Conservation (phyloP, 2,797 vertebrate genomes). For the Gadopsis bispinosus region DNA sequence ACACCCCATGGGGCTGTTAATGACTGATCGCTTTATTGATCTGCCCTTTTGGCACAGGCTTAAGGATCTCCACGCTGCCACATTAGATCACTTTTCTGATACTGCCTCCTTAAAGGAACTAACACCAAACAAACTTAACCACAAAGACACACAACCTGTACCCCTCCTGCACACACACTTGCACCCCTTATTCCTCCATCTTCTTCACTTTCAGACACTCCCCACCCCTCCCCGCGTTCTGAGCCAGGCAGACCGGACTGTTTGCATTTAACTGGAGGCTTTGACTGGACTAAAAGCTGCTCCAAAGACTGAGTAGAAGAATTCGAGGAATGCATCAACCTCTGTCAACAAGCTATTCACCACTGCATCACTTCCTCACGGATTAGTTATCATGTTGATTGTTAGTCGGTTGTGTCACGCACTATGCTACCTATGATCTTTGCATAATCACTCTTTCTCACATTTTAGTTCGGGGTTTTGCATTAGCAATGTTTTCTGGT, state of each 20-base stretch:
- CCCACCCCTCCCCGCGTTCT: slow-evolving; percentile 63
- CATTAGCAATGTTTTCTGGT: slow-evolving; percentile 41
- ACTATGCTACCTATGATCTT: slow-evolving; percentile 61
- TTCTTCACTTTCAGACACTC: background rate
- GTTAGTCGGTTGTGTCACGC: slow-evolving; percentile 46
- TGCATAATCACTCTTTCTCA: slow-evolving; percentile 64
- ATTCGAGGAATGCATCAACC: slow-evolving; percentile 33
- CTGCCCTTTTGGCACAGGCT: slow-evolving; percentile 25
- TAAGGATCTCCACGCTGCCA: slow-evolving; percentile 21
- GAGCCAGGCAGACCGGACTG: slow-evolving; percentile 67
- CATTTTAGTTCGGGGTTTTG: slow-evolving; percentile 59
- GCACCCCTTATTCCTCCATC: background rate
- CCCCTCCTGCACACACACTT: slow-evolving; percentile 23
- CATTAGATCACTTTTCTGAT: slow-evolving; percentile 40
- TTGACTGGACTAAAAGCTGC: slow-evolving; percentile 48
- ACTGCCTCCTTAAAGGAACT: slow-evolving; percentile 58
- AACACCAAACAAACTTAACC: slow-evolving; percentile 58
- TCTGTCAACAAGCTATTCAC: slow-evolving; percentile 49
- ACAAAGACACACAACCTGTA: slow-evolving; percentile 44
- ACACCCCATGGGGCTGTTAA: slow-evolving; percentile 50
- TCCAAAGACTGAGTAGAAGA: slow-evolving; percentile 51
- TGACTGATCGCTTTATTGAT: slow-evolving; percentile 43
- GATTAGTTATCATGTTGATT: slow-evolving; percentile 49
- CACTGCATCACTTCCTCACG: slow-evolving; percentile 44
- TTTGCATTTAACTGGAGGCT: slow-evolving; percentile 43